Evolutionary conservation across 2,797 vertebrate species (phyloP).

Genomic region (Sebastolobus altivelis): DNA sequence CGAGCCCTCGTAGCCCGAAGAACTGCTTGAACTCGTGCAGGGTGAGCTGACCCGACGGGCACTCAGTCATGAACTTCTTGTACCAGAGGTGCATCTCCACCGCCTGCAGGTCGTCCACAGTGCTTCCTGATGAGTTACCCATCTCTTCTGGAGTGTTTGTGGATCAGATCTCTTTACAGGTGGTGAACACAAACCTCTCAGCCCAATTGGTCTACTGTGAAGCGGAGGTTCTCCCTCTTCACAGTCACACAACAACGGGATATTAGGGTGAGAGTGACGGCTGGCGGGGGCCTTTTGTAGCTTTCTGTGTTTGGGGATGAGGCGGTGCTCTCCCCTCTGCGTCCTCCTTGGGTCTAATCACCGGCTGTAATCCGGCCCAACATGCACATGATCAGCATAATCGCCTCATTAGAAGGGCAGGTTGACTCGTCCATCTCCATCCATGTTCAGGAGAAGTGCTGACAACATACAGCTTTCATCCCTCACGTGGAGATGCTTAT

Average conservation of each 20-base stretch:
- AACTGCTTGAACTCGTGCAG: conserved; percentile 96
- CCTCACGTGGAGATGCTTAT: conserved; percentile 38
- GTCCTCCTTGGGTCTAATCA: conserved; percentile 73
- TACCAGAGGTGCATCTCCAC: conserved; percentile 96
- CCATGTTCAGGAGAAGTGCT: conserved; percentile 62
- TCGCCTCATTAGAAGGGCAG: conserved; percentile 47
- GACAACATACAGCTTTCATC: conserved; percentile 57
- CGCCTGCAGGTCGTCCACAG: conserved; percentile 91
- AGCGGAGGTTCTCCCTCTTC: conserved; percentile 73
- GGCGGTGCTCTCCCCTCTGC: conserved; percentile 49
- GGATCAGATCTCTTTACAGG: background rate
- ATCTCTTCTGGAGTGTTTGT: conserved; percentile 63
- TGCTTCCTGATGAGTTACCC: conserved; percentile 88
- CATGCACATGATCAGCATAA: conserved; percentile 68
- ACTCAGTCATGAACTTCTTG: conserved; percentile 96
- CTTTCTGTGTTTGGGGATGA: conserved; percentile 15
- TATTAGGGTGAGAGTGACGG: conserved; percentile 22
- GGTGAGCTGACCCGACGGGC: conserved; percentile 93
- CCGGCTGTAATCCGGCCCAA: conserved; percentile 74
- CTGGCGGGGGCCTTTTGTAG: conserved; percentile 74
- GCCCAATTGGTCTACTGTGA: conserved; percentile 82
- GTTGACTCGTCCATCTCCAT: conserved; percentile 35
- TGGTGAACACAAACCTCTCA: conserved; percentile 20
- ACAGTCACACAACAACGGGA: conserved; percentile 82
- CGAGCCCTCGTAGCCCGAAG: conserved; percentile 90